These are phyloP conservation scores for Ascidia mentula DNA, from an alignment of 23 tunicate species.

Conservation along the genomic window DNA sequence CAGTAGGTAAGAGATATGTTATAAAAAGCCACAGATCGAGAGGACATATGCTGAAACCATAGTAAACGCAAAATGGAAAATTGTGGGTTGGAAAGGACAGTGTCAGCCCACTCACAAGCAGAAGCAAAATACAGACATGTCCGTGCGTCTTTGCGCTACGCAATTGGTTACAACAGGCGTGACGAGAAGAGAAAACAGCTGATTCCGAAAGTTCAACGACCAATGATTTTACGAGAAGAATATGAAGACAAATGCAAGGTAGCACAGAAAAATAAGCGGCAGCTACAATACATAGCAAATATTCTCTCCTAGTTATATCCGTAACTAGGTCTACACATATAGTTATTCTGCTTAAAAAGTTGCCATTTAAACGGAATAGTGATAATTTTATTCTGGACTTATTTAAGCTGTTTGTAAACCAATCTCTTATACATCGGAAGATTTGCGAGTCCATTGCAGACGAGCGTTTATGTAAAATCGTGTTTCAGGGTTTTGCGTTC, in stretches of 20 bases:
- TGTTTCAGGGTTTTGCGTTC: constrained; percentile 59
- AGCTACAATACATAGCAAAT: too few species aligned
- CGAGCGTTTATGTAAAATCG: too few species aligned
- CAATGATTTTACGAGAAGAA: constrained; percentile 11
- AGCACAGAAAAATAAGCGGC: too few species aligned
- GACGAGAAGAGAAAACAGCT: constrained; percentile 8
- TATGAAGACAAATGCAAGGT: constrained; percentile 26
- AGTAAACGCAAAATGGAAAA: neutral
- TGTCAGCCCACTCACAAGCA: constrained; percentile 51
- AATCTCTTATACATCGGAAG: too few species aligned
- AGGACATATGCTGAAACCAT: neutral
- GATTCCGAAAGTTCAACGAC: constrained; percentile 14
- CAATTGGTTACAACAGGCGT: constrained; percentile 33
- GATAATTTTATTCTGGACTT: too few species aligned
- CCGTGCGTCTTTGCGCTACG: constrained; percentile 33
- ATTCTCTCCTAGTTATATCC: too few species aligned
- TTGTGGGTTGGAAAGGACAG: constrained; percentile 15
- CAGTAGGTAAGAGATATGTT: neutral
- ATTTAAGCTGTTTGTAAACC: too few species aligned
- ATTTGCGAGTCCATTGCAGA: too few species aligned
- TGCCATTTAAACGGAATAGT: too few species aligned
- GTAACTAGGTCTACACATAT: too few species aligned
- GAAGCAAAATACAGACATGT: constrained; percentile 60
- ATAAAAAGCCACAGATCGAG: neutral
- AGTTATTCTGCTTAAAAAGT: too few species aligned